Evolutionary conservation across 2,888 invertebrate genomes (phyloP).

Genomic region (Drosophila antonietae): DNA sequence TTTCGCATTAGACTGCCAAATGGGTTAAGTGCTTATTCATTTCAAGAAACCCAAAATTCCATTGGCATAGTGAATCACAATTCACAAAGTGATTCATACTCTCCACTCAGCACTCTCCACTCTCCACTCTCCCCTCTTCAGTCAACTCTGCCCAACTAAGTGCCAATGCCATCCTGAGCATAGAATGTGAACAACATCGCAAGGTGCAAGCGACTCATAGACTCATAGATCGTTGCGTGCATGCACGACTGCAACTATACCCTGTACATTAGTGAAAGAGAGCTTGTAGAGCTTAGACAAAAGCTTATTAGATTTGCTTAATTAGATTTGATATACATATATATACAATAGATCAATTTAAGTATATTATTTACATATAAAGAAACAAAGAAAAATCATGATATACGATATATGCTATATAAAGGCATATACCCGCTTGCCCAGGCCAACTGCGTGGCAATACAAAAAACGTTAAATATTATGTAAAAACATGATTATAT

Average conservation of each 20-base stretch:
- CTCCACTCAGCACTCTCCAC: slow-evolving; percentile 15
- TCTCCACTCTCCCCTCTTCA: not conserved
- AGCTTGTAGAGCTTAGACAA: not conserved
- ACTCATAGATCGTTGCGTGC: not conserved
- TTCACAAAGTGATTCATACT: slow-evolving; percentile 18
- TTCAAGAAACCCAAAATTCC: slow-evolving; percentile 48
- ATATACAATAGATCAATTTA: too few species aligned
- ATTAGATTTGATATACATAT: too few species aligned
- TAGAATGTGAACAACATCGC: slow-evolving; percentile 8
- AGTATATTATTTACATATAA: too few species aligned
- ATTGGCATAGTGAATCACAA: slow-evolving; percentile 55
- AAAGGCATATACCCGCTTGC: not conserved
- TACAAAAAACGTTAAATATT: slow-evolving; percentile 30
- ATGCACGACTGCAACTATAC: not conserved
- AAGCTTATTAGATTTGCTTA: too few species aligned
- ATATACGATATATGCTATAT: too few species aligned
- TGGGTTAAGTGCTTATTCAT: slow-evolving; percentile 78
- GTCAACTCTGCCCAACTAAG: not conserved
- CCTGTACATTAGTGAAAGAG: not conserved
- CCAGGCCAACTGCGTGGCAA: not conserved
- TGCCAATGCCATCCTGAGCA: slow-evolving; percentile 10
- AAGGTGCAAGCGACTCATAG: slow-evolving; percentile 28
- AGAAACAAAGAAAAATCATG: not conserved
- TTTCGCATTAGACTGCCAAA: slow-evolving; percentile 73
- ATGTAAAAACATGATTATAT: slow-evolving; percentile 59